Conservation (phyloP, 23 tunicate species). For the Trididemnum nubilum region DNA sequence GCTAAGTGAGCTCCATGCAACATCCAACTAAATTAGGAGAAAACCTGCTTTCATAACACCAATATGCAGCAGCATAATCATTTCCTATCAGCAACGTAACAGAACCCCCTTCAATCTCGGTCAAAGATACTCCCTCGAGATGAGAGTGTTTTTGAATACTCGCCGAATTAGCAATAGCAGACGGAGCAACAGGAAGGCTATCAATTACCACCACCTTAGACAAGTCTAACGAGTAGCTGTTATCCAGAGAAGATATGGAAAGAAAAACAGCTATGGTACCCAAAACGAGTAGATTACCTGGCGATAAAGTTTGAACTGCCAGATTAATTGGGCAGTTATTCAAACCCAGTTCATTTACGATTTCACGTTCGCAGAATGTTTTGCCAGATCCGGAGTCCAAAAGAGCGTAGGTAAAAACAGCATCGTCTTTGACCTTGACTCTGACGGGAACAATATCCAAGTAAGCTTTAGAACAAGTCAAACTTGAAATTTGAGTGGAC, state of each 20-base stretch:
- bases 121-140: no score
- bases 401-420: not conserved
- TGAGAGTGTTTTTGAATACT: not conserved
- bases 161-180: not conserved
- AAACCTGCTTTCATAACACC: not conserved
- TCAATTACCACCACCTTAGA: not conserved
- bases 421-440: not conserved
- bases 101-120: no score
- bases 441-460: no score
- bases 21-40: conserved; percentile 2
- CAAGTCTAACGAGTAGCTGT: not conserved
- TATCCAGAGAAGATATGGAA: not conserved
- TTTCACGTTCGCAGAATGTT: conserved; percentile 3
- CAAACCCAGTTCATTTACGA: not conserved
- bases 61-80: no score
- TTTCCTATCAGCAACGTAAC: no score
- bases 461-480: not conserved
- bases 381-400: not conserved
- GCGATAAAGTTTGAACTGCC: conserved; percentile 2
- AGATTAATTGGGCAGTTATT: not conserved
- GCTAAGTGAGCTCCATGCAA: not conserved
- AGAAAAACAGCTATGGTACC: no score
- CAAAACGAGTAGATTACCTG: no score
- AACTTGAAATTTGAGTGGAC: no score
- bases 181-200: conserved; percentile 3